Conservation (phyloP, 2,113 vertebrate genomes). For the Hemibagrus wyckioides region DNA sequence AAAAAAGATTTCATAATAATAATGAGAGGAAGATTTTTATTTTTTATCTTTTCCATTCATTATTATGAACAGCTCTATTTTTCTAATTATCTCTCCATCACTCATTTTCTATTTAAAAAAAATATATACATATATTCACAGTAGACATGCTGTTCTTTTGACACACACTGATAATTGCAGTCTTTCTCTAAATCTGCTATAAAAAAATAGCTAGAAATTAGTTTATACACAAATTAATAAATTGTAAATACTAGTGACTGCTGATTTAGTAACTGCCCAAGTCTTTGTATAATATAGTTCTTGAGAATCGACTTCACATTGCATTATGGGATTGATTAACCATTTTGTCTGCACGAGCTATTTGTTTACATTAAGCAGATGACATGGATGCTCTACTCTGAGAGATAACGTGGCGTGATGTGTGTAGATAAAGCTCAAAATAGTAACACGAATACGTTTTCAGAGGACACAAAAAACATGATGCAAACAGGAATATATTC, state of each 20-base stretch:
- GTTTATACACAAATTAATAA: too few species aligned
- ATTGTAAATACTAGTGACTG: neutral
- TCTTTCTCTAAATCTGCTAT: too few species aligned
- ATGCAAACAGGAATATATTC: neutral
- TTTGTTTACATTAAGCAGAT: slow-evolving; percentile 19
- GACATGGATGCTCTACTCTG: neutral
- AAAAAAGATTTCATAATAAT: neutral
- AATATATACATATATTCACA: neutral
- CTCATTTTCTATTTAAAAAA: too few species aligned
- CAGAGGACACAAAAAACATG: neutral
- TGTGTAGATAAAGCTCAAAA: neutral
- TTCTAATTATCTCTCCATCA: neutral
- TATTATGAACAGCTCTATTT: neutral
- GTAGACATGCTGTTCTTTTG: neutral
- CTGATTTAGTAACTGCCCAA: neutral
- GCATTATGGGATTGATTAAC: neutral
- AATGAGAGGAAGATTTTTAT: neutral
- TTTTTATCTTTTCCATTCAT: neutral
- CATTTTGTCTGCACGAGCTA: neutral
- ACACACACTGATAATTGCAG: neutral
- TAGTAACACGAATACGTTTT: neutral
- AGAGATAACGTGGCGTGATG: neutral
- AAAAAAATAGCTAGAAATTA: neutral
- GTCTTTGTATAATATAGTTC: neutral
- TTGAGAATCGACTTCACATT: neutral